Percentiles rank a stretch among this genome's conserved stretches.
phyloP scores from a whole-genome alignment of 2,113 vertebrate species.

The Corythornis vintsioides region DNA sequence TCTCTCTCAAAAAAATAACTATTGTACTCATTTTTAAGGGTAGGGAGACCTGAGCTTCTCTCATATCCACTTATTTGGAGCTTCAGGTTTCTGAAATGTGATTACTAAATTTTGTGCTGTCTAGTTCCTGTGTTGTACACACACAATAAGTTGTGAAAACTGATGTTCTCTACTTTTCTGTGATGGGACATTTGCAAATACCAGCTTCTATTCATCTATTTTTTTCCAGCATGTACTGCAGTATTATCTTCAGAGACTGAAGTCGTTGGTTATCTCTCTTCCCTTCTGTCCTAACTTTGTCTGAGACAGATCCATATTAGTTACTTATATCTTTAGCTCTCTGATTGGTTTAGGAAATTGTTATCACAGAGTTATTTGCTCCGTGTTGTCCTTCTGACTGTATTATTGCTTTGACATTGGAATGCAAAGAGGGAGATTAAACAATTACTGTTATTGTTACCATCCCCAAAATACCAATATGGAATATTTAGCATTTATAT shows the following conservation, averaged over 20 bases:
- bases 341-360: background rate
- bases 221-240: background rate
- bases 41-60: background rate
- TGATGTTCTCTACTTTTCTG: background rate
- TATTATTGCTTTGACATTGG: background rate
- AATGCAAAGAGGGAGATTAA: background rate
- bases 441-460: background rate
- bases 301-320: background rate
- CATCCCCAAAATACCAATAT: background rate
- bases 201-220: background rate
- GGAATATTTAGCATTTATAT: background rate
- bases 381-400: background rate
- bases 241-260: background rate
- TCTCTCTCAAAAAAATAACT: background rate
- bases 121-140: fast-evolving
- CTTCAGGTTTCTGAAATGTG: background rate
- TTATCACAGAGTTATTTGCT: background rate
- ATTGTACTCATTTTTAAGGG: background rate
- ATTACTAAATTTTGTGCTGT: background rate
- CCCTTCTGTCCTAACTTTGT: background rate
- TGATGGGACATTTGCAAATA: background rate
- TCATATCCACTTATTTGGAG: background rate
- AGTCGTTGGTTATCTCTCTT: background rate
- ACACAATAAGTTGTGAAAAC: background rate
- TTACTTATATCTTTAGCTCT: background rate